Evolutionary conservation across 2,797 vertebrate species (phyloP).

Genomic region (Sebastolobus alascanus): DNA sequence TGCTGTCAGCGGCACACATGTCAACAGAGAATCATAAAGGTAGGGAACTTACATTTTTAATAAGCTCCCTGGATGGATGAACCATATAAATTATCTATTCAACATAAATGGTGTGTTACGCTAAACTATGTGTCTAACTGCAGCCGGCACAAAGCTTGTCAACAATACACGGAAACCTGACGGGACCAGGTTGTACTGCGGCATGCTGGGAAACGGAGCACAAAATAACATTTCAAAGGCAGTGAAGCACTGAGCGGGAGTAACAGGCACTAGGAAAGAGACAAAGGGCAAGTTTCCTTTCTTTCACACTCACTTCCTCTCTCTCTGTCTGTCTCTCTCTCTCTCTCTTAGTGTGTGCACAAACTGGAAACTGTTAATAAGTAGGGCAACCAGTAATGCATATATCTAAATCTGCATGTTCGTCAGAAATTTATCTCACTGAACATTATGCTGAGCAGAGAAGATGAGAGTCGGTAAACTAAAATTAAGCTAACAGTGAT

Average conservation of each 20-base stretch:
- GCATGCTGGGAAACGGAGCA: conserved; percentile 71
- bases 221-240: conserved; percentile 76
- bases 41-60: conserved; percentile 1
- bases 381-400: background rate
- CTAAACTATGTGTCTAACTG: conserved; percentile 24
- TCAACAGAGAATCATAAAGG: background rate
- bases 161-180: conserved; percentile 84
- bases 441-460: background rate
- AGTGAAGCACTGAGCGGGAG: conserved; percentile 33
- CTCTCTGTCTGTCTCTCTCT: conserved; percentile 14
- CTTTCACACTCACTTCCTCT: conserved; percentile 75
- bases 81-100: conserved; percentile 37
- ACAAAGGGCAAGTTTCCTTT: conserved; percentile 81
- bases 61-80: background rate
- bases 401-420: background rate
- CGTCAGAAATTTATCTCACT: background rate
- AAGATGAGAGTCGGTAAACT: background rate
- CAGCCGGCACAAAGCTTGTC: conserved; percentile 53
- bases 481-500: background rate
- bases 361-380: conserved; percentile 7
- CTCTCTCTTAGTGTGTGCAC: conserved; percentile 2
- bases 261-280: conserved; percentile 34
- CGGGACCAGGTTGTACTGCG: conserved; percentile 54
- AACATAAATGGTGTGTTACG: conserved; percentile 17
- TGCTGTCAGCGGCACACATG: background rate